Conservation (phyloP, 2,113 vertebrate species). For the Strix aluco region DNA sequence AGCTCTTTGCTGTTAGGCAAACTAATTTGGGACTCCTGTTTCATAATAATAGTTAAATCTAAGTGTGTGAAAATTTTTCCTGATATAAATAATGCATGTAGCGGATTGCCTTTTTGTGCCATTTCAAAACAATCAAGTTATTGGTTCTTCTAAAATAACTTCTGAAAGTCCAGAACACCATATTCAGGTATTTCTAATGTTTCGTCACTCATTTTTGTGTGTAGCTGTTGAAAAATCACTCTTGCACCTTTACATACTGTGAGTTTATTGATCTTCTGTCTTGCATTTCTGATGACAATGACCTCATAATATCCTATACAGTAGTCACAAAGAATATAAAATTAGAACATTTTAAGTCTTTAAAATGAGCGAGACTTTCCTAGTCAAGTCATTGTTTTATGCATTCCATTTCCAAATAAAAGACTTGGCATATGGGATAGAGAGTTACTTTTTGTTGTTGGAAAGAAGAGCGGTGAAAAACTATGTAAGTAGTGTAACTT, state of each 20-base stretch:
- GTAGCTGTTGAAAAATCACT: not conserved
- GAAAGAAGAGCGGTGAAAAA: not conserved
- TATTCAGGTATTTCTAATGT: not conserved
- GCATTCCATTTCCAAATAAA: constrained; percentile 61
- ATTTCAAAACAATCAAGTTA: not conserved
- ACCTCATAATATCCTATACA: not conserved
- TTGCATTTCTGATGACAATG: not conserved
- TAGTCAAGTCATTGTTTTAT: constrained; percentile 20
- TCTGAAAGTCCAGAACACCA: not conserved
- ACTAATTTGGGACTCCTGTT: not conserved
- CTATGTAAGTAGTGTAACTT: not conserved
- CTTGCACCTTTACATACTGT: not conserved
- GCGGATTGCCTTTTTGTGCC: not conserved
- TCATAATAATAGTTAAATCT: not conserved
- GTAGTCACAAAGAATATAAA: not conserved
- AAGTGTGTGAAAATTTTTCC: not conserved
- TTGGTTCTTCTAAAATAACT: not conserved
- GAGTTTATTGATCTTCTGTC: not conserved
- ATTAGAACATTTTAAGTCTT: not conserved
- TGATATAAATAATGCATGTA: not conserved
- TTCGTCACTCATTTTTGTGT: not conserved
- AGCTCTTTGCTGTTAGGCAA: not conserved
- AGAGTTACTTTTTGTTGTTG: not conserved
- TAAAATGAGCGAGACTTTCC: constrained; percentile 6
- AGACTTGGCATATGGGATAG: not conserved